Evolutionary conservation across 2,888 invertebrate genomes (phyloP).

Genomic region (Eumerus sabulonum): DNA sequence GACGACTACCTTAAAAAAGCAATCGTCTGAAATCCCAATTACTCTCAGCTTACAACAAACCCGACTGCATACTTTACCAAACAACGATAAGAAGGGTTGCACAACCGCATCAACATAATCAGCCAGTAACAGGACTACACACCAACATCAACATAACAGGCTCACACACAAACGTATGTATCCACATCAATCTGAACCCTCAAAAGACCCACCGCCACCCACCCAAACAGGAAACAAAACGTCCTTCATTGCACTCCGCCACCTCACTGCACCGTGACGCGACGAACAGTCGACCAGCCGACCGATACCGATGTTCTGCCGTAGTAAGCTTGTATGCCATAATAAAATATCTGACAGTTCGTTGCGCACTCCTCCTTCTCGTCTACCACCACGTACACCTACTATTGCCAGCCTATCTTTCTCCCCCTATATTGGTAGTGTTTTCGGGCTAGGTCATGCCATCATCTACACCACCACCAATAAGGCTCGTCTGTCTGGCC

Average conservation of each 20-base stretch:
- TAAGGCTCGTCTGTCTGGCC: slow-evolving; percentile 59
- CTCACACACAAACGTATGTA: slow-evolving; percentile 34
- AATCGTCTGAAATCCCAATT: slow-evolving; percentile 15
- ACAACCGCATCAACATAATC: slow-evolving; percentile 67
- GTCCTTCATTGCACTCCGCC: slow-evolving; percentile 51
- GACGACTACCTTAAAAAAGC: no score
- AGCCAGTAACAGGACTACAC: slow-evolving; percentile 48
- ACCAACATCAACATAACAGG: slow-evolving; percentile 30
- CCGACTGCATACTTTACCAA: slow-evolving; percentile 62
- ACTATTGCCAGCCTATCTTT: slow-evolving; percentile 55
- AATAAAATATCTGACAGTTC: slow-evolving; percentile 65
- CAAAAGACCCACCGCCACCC: background rate
- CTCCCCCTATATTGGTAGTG: slow-evolving; percentile 60
- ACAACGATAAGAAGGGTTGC: slow-evolving; percentile 62
- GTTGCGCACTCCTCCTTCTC: slow-evolving; percentile 23
- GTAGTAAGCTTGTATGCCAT: slow-evolving; percentile 64
- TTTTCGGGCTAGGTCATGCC: slow-evolving; percentile 66
- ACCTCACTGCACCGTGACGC: slow-evolving; percentile 38
- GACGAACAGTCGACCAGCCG: slow-evolving; percentile 23
- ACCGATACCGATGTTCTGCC: slow-evolving; percentile 40
- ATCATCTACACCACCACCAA: slow-evolving; percentile 28
- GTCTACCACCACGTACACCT: background rate
- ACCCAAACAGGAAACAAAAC: slow-evolving; percentile 57
- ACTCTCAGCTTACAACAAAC: slow-evolving; percentile 44
- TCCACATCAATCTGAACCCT: slow-evolving; percentile 23